Conservation (phyloP, 2,888 invertebrate species). For the Mythimna impura region DNA sequence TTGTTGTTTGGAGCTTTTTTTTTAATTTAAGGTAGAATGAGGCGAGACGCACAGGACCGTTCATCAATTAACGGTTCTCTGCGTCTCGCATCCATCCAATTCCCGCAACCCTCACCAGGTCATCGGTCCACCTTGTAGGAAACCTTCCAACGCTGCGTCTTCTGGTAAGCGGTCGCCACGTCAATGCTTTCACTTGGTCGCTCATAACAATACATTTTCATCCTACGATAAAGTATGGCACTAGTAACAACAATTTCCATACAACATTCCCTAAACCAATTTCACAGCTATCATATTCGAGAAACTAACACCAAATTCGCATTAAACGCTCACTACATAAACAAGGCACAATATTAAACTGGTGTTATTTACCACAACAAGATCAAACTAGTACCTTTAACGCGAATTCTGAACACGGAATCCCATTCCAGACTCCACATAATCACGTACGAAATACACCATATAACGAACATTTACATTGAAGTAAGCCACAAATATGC, state of each 20-base stretch:
- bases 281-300: slow-evolving; percentile 40
- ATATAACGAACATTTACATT: slow-evolving; percentile 58
- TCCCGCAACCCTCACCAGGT: no score
- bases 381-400: slow-evolving; percentile 53
- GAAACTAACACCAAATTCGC: slow-evolving; percentile 49
- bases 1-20: no score
- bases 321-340: slow-evolving; percentile 42
- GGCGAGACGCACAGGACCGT: no score
- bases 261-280: slow-evolving; percentile 26
- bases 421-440: slow-evolving; percentile 54
- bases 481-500: slow-evolving; percentile 79
- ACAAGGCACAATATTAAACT: slow-evolving; percentile 49
- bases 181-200: no score
- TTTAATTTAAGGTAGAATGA: no score
- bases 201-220: slow-evolving; percentile 8
- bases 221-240: not conserved
- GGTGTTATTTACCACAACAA: slow-evolving; percentile 57
- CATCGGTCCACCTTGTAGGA: no score
- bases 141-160: no score
- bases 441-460: slow-evolving; percentile 52
- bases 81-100: no score
- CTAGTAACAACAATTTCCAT: slow-evolving; percentile 19
- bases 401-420: slow-evolving; percentile 51
- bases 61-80: no score
- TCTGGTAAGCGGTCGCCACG: no score